phyloP scores from a whole-genome alignment of 1,140 invertebrate genomes.

The Drosophila ambigua region DNA sequence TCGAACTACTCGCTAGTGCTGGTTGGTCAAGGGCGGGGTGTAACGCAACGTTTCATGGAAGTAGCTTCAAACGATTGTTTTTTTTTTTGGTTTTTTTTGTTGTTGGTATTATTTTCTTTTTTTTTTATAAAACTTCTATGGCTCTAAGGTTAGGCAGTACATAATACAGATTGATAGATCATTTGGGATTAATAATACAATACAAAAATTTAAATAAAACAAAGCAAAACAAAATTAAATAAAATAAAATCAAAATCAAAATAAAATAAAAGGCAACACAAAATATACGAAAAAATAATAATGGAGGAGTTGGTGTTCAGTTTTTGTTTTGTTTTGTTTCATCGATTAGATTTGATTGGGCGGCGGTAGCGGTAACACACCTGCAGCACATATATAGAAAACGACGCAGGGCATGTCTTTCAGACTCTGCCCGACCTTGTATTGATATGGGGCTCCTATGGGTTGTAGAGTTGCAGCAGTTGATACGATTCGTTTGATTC shows the following conservation, averaged over 20 bases:
- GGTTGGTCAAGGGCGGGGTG: slow-evolving; percentile 8
- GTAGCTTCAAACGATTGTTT: slow-evolving; percentile 3
- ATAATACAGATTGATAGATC: slow-evolving; percentile 47
- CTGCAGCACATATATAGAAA: slow-evolving; percentile 80
- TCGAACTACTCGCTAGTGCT: neutral
- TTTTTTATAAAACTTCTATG: slow-evolving; percentile 47
- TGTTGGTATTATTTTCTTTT: slow-evolving; percentile 11
- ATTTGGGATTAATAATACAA: slow-evolving; percentile 45
- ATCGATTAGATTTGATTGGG: slow-evolving; percentile 35
- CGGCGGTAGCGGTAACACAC: slow-evolving; percentile 72
- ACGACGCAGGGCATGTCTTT: slow-evolving; percentile 78
- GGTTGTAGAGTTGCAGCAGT: slow-evolving; percentile 27
- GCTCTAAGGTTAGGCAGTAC: slow-evolving; percentile 49
- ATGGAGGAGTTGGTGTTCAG: neutral
- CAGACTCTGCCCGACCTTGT: slow-evolving; percentile 59
- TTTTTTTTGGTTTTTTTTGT: slow-evolving; percentile 12
- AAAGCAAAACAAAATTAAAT: slow-evolving; percentile 11
- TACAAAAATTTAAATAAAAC: slow-evolving; percentile 29
- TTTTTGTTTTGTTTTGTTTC: too few species aligned
- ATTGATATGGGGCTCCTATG: slow-evolving; percentile 21
- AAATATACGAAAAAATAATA: slow-evolving; percentile 14
- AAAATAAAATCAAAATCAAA: slow-evolving; percentile 18
- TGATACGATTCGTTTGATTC: slow-evolving; percentile 37
- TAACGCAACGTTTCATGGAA: slow-evolving; percentile 7
- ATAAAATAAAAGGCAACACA: slow-evolving; percentile 22